phyloP scores from a whole-genome alignment of 2,113 vertebrate species.

The Halichoeres trimaculatus region DNA sequence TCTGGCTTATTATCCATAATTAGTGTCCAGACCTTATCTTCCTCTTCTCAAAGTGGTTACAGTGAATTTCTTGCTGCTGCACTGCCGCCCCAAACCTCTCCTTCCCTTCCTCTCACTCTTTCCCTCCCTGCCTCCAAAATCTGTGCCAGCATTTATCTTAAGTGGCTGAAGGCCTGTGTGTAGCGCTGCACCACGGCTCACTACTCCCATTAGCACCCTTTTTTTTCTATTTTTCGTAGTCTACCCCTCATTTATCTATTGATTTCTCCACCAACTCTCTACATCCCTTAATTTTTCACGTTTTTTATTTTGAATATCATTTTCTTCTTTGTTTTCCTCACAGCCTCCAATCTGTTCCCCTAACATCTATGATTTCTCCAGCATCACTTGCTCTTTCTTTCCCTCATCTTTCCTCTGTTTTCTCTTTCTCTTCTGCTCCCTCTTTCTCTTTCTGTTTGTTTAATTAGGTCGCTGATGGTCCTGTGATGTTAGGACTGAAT shows the following conservation, averaged over 20 bases:
- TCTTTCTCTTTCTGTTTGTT: slow-evolving; percentile 50
- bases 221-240: background rate
- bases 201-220: background rate
- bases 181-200: background rate
- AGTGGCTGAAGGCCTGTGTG: slow-evolving; percentile 10
- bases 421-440: slow-evolving; percentile 10
- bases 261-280: slow-evolving; percentile 21
- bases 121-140: slow-evolving; percentile 4
- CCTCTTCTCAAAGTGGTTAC: slow-evolving; percentile 27
- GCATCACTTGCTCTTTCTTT: slow-evolving; percentile 8
- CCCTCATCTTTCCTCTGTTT: slow-evolving; percentile 4
- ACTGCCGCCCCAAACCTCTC: slow-evolving; percentile 12
- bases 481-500: slow-evolving; percentile 66
- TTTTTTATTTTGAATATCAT: slow-evolving; percentile 19
- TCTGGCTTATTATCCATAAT: slow-evolving; percentile 29
- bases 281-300: background rate
- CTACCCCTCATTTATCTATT: slow-evolving; percentile 18
- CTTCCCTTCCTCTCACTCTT: background rate
- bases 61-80: slow-evolving; percentile 44
- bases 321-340: slow-evolving; percentile 23
- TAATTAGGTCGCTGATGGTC: slow-evolving; percentile 75
- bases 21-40: slow-evolving; percentile 24
- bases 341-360: background rate
- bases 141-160: slow-evolving; percentile 43
- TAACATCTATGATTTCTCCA: slow-evolving; percentile 8